Base-by-base conservation (phyloP, 1,140 invertebrate species). In the Dryas iulia region DNA sequence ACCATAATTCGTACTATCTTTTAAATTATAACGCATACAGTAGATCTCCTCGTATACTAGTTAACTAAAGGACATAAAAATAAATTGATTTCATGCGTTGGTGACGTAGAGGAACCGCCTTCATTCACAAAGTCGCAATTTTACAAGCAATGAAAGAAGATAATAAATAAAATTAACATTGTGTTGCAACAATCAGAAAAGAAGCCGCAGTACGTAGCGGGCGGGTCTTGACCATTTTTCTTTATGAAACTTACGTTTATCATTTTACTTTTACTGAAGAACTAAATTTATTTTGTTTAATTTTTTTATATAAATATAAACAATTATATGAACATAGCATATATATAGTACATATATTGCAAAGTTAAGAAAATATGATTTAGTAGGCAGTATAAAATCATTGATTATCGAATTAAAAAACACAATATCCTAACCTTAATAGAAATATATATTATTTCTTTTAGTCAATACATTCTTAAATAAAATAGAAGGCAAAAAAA, bases 121-220 rank as follows among this genome's bases (percentile, higher is more conserved):
- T 74, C 71, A 52, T 67, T 62, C 61, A 73, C 73, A 69, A 72
- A 77, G 81, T 79, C 79, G 76, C 82, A 86, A 83, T 86, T 78
- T 82, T 77, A 80, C 76, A 70, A 62, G 59, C 74, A 64, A 77
- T 80, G 87, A 87, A 83, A 80, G 77, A 73, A 39, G 74, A 76
- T 83, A 87, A 88, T 90, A 88, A 90, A 90, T 90, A 88, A 90
- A 87, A 86, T 90, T 86, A 85, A 78, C 74, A 72, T 79, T 77
- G 74, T 73, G 26, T 72, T 74, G 82, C 74, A 80, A 81, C 76
- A 77, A 83, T 68, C 61, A 73, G 73, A 47, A 76, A 83, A 77
- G 65, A 72, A 54, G 65, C 67, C 33, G 35, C 33, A 28, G 52
- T 33, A 3, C 52, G 28, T 8, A 54, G 47, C 21, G 24, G 54